Conservation (phyloP, 2,888 invertebrate species). For the Drosophila pseudotakahashii region DNA sequence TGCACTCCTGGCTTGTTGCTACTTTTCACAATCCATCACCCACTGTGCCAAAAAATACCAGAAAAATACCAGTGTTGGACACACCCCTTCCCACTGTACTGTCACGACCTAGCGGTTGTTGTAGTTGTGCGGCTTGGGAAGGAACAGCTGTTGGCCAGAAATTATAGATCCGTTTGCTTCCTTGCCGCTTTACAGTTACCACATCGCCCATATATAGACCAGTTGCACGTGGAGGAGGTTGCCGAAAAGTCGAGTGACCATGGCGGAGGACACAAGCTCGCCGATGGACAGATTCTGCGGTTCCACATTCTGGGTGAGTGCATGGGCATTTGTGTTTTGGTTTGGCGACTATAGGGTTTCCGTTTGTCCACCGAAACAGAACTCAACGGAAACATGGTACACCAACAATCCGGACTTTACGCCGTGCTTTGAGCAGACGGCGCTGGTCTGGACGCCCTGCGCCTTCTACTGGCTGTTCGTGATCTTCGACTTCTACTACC, state of each 20-base stretch:
- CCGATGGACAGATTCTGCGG: slow-evolving; percentile 92
- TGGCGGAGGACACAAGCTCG: slow-evolving; percentile 83
- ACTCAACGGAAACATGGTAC: slow-evolving; percentile 90
- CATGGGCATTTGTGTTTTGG: background rate
- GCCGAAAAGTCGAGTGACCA: slow-evolving; percentile 42
- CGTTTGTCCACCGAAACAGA: slow-evolving; percentile 85
- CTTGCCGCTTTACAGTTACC: slow-evolving; percentile 19
- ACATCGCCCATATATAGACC: slow-evolving; percentile 15
- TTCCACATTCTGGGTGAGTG: slow-evolving; percentile 91
- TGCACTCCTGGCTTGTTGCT: no score
- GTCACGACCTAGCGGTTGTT: slow-evolving; percentile 14
- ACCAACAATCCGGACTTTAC: slow-evolving; percentile 94
- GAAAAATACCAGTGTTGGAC: slow-evolving; percentile 9
- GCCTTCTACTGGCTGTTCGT: slow-evolving; percentile 92
- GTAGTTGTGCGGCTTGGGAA: slow-evolving; percentile 38
- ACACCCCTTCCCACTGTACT: slow-evolving; percentile 7
- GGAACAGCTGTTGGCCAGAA: slow-evolving; percentile 39
- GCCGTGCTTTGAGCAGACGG: slow-evolving; percentile 95
- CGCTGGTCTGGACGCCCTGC: slow-evolving; percentile 95
- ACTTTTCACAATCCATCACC: no score
- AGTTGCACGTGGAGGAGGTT: slow-evolving; percentile 22
- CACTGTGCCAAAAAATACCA: slow-evolving; percentile 15
- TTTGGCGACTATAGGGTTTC: background rate
- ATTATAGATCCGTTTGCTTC: slow-evolving; percentile 26
- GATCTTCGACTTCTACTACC: slow-evolving; percentile 90